Evolutionary conservation across 2,888 invertebrate species (phyloP), one percentile per base, ranked within the genome.

Genomic region (Xestia xanthographa): DNA sequence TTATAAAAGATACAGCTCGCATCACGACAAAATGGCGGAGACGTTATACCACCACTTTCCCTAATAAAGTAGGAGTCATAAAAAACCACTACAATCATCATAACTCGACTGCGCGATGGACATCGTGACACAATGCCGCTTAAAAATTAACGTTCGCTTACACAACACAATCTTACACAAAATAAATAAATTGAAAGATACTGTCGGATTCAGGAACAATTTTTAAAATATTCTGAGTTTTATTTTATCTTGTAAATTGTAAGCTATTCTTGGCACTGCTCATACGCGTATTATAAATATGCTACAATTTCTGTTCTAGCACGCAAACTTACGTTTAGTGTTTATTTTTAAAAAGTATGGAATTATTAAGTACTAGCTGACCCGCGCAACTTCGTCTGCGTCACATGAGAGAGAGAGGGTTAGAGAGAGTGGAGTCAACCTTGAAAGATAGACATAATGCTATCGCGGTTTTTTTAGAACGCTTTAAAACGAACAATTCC

Each of bases 41-140:
- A 92, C 87, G 89, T 90, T 90, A 91, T 80, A 63, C 75, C 89
- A 88, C 92, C 94, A 94, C 94, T 95, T 94, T 93, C 92, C 91
- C 92, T 94, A 95, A 95, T 95, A 95, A 95, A 95, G 92, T 92
- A 93, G 89, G 80, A 88, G 89, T 92, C 94, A 92, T 95, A 96
- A 95, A 95, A 95, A 93, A 91, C 92, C 95, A 95, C 96, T 96
- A 95, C 95, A 96, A 96, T 96, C 96, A 95, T 95, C 94, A 95
- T 96, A 96, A 95, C 94, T 91, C 88, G 90, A 84, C 85, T 79
- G 86, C 85, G 86, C 87, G 88, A 89, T 87, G 92, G 92, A 91
- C 91, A 85, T 77, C 82, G 79, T 73, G 81, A 84, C 90, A 90
- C 90, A 91, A 89, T 86, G 89, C 86, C 92, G 78, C 91, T 95